Evolutionary conservation across 2,888 invertebrate species (phyloP), one percentile per base, ranked within the genome.

Genomic region (Unio pictorum): DNA sequence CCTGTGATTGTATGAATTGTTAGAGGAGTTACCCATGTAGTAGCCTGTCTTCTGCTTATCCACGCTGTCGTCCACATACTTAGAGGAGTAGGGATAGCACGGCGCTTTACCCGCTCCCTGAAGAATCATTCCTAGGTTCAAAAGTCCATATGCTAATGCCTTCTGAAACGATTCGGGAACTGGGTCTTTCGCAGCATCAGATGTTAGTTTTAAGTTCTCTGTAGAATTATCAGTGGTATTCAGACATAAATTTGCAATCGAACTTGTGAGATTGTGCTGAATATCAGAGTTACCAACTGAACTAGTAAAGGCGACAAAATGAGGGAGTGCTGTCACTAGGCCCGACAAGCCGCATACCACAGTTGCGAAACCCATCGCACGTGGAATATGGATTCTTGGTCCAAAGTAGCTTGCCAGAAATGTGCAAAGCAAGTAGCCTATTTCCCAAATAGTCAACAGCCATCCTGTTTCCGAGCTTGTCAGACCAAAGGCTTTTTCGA

Each of bases 31-130:
- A 80, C 80, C 76, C 15, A 78, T 65, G 34, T 75, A 80, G 60
- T 68, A 75, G n/a, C 80, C 80, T 5, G 80, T 77, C 30, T 78
- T 75, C 55, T 66, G 61, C 62, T 78, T 76, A 18, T 76, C 64
- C 1, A 68, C 72, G 64, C 76, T 79, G 64, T 79, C 75, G 56
- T 81, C 80, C 0, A 81, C 59, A 61, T 79, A 81, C 55, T 78
- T 74, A 7, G 72, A 66, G 4, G 74, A 74, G 30, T 78, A 75
- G 1, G 81, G 81, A 45, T 73, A 73, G n/a, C 80, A 73, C 8
- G 75, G 78, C 7, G 75, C 71, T 58, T 80, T 78, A 11, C 72
- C 73, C 3, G 57, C 58, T 15, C 80, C 80, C 67, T 78, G 80
- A 17, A 80, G 34, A 15, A 75, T 57, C 74, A 77, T 74, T 1